Evolutionary conservation across 2,797 vertebrate species (phyloP), one percentile per base, ranked within the genome.

Genomic region (Sparidentex hasta): DNA sequence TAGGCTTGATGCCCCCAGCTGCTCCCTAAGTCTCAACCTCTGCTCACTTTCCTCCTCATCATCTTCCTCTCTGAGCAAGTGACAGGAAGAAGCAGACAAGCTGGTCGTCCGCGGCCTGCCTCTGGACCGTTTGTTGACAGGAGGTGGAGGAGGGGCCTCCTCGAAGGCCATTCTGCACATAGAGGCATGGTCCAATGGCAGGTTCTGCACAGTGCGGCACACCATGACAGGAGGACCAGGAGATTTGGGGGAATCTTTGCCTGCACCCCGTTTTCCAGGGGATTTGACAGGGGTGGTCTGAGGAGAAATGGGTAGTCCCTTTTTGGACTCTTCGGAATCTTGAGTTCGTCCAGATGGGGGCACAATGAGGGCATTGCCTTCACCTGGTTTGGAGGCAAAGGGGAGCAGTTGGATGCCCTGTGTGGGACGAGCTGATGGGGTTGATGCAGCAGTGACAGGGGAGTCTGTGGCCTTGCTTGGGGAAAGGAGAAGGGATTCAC

Each of bases 181-280:
- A 21, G 96, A 97, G 0, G 97, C 97, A 0, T 98, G 97, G 91
- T 98, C 97, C 89, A 96, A 83, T 0, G 97, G 97, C 59, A 98
- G 93, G 90, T 98, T 98, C 79, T 96, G 95, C 78, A 98, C 97
- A 7, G 97, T 98, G 82, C 96, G 94, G 82, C 96, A 97, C 38
- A 96, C 92, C 57, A 94, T 93, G 12, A 93, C 50, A 0, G 93
- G 90, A 14, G 90, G 74, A 58, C 83, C 62, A 0, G 92, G 78
- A 2, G 92, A 89, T 83, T 90, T 91, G 55, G 93, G 90, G 4
- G 89, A 88, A 25, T 95, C 95, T 82, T 92, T 94, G 65, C 87
- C 81, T 2, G 81, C 59, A 2, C 87, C 89, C 9, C 93, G 88
- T 74, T 93, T 94, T 47, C 87, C 84, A 1, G 92, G 88, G 8